Percentiles rank a stretch among this genome's conserved stretches.
These are phyloP conservation scores for Eurytoma adleriae DNA, from an alignment of 2,888 invertebrate genomes.

Conservation along the genomic window DNA sequence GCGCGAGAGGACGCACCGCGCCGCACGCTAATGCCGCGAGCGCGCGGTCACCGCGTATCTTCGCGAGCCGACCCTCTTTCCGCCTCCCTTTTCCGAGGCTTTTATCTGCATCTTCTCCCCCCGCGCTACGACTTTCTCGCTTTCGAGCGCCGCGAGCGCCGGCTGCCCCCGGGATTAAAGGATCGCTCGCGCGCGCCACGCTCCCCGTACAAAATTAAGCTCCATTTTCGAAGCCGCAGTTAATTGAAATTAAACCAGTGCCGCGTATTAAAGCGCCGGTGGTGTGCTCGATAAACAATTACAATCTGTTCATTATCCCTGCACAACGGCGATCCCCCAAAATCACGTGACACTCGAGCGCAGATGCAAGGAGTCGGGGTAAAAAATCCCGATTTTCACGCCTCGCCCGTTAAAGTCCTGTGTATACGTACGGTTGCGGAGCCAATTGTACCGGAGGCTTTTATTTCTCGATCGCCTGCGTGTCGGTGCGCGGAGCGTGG, in stretches of 20 bases:
- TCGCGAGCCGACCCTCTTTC: background rate
- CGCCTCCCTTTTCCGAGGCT: background rate
- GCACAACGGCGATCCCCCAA: background rate
- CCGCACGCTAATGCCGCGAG: conserved; percentile 14
- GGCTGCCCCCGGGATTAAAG: too few species aligned
- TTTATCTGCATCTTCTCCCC: conserved; percentile 18
- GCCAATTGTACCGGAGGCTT: conserved; percentile 9
- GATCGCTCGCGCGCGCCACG: background rate
- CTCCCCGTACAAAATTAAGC: background rate
- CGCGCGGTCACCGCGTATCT: background rate
- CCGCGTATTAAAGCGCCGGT: background rate
- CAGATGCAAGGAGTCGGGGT: conserved; percentile 1
- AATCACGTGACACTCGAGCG: background rate
- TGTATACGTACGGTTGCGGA: conserved; percentile 11
- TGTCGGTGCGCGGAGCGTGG: conserved; percentile 33
- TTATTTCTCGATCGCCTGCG: background rate
- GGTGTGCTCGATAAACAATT: too few species aligned
- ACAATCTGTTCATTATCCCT: too few species aligned
- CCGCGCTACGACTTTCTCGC: background rate
- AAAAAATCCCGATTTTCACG: conserved; percentile 10
- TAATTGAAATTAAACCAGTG: background rate
- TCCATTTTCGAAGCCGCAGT: background rate
- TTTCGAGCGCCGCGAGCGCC: background rate
- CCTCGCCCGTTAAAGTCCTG: background rate
- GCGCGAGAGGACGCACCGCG: background rate